Evolutionary conservation across 2,113 vertebrate species (phyloP), one percentile per base, ranked within the genome.

Genomic region (Proterorhinus semilunaris): DNA sequence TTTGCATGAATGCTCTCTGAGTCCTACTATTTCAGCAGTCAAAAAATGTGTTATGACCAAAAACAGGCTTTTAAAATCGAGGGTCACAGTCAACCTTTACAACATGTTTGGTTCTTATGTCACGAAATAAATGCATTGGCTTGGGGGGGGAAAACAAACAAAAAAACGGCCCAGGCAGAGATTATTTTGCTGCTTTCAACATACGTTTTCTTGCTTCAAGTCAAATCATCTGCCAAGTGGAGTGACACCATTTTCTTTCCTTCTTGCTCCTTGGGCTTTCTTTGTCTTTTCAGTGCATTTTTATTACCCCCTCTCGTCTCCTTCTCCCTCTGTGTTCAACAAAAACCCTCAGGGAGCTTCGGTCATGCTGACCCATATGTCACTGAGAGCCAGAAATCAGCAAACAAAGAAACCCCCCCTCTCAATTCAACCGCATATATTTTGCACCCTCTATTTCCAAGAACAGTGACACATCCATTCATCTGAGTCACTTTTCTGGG

Each of bases 341-440:
- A 85, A 85, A 75, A 69, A 52, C 76, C 53, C 70, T 15, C 68
- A 54, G 45, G 82, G 80, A 71, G 74, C 62, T 71, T 80, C 61
- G 72, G 71, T 80, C 75, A 78, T 73, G 81, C 74, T 83, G 75
- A 36, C 69, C 45, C 71, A 65, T 82, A 47, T 75, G 57, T 75
- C 73, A 66, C 21, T 78, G 68, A 73, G 55, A 72, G 74, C 79
- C 65, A 72, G 70, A 61, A 71, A 45, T 69, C 17, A 74, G 53
- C 27, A 44, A 42, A 71, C 42, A 62, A 58, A 74, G 71, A 55
- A 69, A 61, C 70, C 62, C 68, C 54, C 36, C 45, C 21, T 2
- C 21, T 2, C 21, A 21, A 21, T 21, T 53, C 50, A 48, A 13
- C 10, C 11, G 6, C 58, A 53, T 21, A 47, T 61, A 68, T 11